phyloP scores from a whole-genome alignment of 2,888 invertebrate genomes.

The Stegophylla sp. region DNA sequence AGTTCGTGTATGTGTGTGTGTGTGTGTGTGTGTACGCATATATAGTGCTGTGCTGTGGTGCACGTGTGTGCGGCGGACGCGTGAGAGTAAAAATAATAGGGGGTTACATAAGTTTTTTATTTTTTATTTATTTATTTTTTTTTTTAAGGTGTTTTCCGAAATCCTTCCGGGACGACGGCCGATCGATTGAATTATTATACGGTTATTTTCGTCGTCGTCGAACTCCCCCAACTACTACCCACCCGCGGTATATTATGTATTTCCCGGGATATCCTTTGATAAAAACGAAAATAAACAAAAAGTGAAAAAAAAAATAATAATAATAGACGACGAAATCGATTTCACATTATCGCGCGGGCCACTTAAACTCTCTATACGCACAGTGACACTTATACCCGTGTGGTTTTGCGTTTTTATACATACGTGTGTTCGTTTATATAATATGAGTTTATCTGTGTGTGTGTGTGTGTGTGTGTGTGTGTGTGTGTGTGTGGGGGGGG shows the following conservation, averaged over 20 bases:
- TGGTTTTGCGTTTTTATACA: too few species aligned
- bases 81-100: constrained; percentile 8
- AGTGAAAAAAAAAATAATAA: too few species aligned
- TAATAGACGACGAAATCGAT: constrained; percentile 16
- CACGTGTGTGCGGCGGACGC: background rate
- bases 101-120: constrained; percentile 20
- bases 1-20: background rate
- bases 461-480: too few species aligned
- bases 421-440: background rate
- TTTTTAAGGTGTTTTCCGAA: constrained; percentile 10
- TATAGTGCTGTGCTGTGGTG: too few species aligned
- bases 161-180: background rate
- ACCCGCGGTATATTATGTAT: background rate
- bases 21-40: too few species aligned
- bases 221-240: too few species aligned
- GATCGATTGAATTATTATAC: constrained; percentile 33
- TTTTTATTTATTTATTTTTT: too few species aligned
- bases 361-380: background rate
- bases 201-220: background rate
- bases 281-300: background rate
- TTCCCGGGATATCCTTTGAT: background rate
- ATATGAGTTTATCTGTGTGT: background rate
- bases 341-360: constrained; percentile 10
- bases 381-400: constrained; percentile 10
- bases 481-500: too few species aligned